phyloP scores from a whole-genome alignment of 2,113 vertebrate genomes.

The Entomyzon cyanotis region DNA sequence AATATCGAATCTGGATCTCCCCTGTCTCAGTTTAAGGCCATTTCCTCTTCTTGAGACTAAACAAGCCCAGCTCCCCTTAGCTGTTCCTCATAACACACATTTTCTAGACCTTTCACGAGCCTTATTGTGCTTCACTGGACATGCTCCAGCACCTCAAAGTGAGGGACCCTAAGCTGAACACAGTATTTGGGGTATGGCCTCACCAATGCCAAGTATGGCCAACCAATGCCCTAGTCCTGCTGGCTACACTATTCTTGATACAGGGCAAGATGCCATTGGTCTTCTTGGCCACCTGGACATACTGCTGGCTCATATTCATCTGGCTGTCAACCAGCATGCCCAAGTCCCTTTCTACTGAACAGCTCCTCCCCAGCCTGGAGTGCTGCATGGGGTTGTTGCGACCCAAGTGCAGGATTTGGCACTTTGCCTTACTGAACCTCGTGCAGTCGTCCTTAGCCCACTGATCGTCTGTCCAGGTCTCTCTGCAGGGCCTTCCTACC shows the following conservation, averaged over 20 bases:
- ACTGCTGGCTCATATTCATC: neutral
- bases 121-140: neutral
- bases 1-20: neutral
- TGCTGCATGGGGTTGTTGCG: neutral
- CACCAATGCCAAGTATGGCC: neutral
- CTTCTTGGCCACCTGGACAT: neutral
- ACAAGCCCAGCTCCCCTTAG: neutral
- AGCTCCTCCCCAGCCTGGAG: neutral
- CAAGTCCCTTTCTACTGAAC: neutral
- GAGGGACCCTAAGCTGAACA: neutral
- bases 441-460: neutral
- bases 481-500: neutral
- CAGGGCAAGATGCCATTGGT: neutral
- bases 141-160: neutral
- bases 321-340: neutral
- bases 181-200: neutral
- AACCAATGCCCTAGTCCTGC: neutral
- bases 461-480: neutral
- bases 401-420: neutral
- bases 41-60: neutral
- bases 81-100: neutral
- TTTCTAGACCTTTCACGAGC: neutral
- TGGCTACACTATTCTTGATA: neutral
- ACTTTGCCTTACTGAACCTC: neutral
- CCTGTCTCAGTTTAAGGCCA: neutral